phyloP scores from a whole-genome alignment of 2,113 vertebrate genomes.

The Clarias macrocephalus region DNA sequence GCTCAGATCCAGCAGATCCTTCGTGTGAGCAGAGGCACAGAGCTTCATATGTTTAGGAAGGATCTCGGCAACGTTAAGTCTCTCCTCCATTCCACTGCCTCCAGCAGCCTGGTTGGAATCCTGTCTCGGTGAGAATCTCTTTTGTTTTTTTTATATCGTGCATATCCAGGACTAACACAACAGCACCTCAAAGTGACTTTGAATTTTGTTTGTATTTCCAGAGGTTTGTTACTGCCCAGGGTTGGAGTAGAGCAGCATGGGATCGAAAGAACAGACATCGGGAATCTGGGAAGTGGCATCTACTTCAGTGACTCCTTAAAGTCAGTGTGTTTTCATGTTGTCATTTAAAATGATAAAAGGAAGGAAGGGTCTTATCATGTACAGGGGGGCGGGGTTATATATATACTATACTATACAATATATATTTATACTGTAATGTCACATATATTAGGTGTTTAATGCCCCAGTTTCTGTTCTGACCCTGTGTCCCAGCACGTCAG shows the following conservation, averaged over 20 bases:
- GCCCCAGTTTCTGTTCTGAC: background rate
- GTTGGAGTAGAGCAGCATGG: constrained; percentile 78
- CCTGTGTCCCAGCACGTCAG: constrained; percentile 66
- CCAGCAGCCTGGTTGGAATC: constrained; percentile 82
- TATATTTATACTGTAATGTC: background rate
- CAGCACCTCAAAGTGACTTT: too few species aligned
- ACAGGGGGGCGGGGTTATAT: background rate
- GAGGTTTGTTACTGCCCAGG: constrained; percentile 82
- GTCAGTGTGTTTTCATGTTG: constrained; percentile 60
- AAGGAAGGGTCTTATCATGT: background rate
- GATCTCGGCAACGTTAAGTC: constrained; percentile 74
- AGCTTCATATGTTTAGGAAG: constrained; percentile 74
- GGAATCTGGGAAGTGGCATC: constrained; percentile 85
- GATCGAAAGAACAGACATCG: constrained; percentile 78
- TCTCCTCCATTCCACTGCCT: constrained; percentile 78
- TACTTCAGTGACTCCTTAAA: constrained; percentile 82
- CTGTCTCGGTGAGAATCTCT: constrained; percentile 78
- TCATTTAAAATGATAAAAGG: background rate
- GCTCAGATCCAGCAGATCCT: constrained; percentile 74
- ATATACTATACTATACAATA: too few species aligned
- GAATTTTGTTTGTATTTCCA: constrained; percentile 49
- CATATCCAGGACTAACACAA: background rate
- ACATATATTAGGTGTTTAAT: background rate
- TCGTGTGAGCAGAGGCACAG: constrained; percentile 71
- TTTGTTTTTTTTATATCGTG: background rate